Base-by-base conservation (phyloP, 2,888 invertebrate genomes). In the Acleris literana region DNA sequence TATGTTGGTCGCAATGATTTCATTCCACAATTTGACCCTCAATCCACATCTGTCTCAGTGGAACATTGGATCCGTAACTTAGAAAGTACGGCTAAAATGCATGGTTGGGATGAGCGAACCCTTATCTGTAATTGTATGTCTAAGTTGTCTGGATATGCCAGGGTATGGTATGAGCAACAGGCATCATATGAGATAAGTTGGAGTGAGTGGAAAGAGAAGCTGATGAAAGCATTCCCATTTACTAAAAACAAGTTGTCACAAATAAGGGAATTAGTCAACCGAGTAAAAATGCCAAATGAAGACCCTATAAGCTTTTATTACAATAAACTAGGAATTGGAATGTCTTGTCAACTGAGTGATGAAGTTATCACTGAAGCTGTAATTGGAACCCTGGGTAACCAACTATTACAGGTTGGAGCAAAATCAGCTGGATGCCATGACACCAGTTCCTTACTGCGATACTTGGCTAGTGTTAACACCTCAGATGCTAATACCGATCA, bases 101-200 rank as follows among this genome's bases (percentile, higher is more conserved):
- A 71, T 65, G 69, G 65, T 9, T 75, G 73, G 73, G 70, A 74
- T 58, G 70, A 75, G 44, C 54, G 62, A 4, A 74, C 71, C 4
- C 20, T 70, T 16, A 67, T 74, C 17, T 71, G 72, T 39, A 70
- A 73, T 29, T 71, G 69, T 16, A 70, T 70, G 6, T 46, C 70
- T 18, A 74, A 74, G 46, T 56, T 74, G 20, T 54, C 54, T 20
- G 72, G 72, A 6, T 71, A 71, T 61, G 71, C 71, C 9, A 71
- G 69, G 51, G 62, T 63, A n/a, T 74, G 74, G 73, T 74, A 70
- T 63, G 71, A 73, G 18, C 16, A 53, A 16, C 64, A 64, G 29
- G 49, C 46, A 11, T 54, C 57, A 29, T 70, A 55, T 65, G 70
- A 70, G 7, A 57, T 71, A 2, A 61, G 49, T 39, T 71, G 71